A percentile compares a stretch with the other conserved stretches of the same genome.
These are phyloP conservation scores for Phrynocephalus versicolor DNA, from an alignment of 2,113 vertebrate species.

Conservation along the genomic window DNA sequence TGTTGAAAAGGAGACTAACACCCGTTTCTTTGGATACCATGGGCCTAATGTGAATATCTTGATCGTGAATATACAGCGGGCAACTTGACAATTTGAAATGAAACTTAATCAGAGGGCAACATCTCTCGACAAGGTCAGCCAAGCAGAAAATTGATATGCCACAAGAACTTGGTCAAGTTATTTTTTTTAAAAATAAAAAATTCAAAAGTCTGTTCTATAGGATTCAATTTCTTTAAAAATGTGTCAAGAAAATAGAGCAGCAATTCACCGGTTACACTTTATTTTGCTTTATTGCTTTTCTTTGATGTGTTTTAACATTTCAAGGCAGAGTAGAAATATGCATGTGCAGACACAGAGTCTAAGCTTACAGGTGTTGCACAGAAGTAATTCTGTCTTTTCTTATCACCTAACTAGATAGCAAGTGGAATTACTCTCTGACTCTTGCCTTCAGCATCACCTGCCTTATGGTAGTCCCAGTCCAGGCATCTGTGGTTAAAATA, in stretches of 20 bases:
- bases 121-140: neutral
- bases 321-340: no score
- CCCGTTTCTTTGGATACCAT: neutral
- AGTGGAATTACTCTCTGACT: no score
- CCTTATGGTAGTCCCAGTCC: no score
- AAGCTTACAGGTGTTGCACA: no score
- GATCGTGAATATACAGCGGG: neutral
- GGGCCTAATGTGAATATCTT: neutral
- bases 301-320: no score
- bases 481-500: no score
- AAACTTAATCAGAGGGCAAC: neutral
- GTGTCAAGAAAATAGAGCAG: neutral
- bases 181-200: neutral
- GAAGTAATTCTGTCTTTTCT: no score
- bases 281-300: no score
- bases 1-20: neutral
- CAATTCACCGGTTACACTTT: neutral
- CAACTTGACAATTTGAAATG: slow-evolving; percentile 7
- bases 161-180: neutral
- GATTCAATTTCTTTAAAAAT: neutral
- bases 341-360: no score
- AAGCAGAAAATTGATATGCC: neutral
- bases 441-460: no score
- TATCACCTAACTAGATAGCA: no score
- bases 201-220: slow-evolving; percentile 7